A percentile compares a stretch with the other conserved stretches of the same genome.
phyloP scores from a whole-genome alignment of 2,888 invertebrate genomes.

The Polydrusus tereticollis region DNA sequence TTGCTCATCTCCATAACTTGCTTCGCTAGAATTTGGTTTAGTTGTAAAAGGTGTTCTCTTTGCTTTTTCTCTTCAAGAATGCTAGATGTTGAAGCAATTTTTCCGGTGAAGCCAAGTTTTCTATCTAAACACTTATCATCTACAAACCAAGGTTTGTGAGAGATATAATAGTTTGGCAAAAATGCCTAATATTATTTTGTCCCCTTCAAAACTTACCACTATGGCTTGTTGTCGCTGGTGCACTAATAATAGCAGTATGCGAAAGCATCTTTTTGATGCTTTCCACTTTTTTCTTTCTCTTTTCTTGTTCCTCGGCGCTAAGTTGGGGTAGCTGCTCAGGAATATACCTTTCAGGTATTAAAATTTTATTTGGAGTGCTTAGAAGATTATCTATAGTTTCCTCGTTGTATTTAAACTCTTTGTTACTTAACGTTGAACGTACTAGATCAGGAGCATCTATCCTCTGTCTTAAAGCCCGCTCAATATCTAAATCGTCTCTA shows the following conservation, averaged over 20 bases:
- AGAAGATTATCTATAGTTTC: conserved; percentile 89
- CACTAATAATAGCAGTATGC: conserved; percentile 72
- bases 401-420: conserved; percentile 79
- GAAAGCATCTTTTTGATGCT: conserved; percentile 92
- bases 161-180: background rate
- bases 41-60: conserved; percentile 88
- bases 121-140: conserved; percentile 37
- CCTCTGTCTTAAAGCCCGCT: conserved; percentile 81
- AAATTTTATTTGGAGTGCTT: conserved; percentile 89
- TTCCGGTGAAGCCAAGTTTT: conserved; percentile 32
- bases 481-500: conserved; percentile 89
- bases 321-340: conserved; percentile 91
- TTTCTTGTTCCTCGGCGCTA: conserved; percentile 86
- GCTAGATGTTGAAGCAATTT: conserved; percentile 58
- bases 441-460: conserved; percentile 90
- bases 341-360: conserved; percentile 92
- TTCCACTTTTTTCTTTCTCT: conserved; percentile 88
- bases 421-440: conserved; percentile 80
- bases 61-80: conserved; percentile 86
- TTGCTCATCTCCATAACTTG: conserved; percentile 96
- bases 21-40: conserved; percentile 92
- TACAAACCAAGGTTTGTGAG: background rate
- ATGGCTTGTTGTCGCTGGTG: conserved; percentile 59
- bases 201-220: conserved; percentile 52
- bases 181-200: background rate